Evolutionary conservation across 1,140 invertebrate species (phyloP).

Genomic region (Drosophila carrolli): DNA sequence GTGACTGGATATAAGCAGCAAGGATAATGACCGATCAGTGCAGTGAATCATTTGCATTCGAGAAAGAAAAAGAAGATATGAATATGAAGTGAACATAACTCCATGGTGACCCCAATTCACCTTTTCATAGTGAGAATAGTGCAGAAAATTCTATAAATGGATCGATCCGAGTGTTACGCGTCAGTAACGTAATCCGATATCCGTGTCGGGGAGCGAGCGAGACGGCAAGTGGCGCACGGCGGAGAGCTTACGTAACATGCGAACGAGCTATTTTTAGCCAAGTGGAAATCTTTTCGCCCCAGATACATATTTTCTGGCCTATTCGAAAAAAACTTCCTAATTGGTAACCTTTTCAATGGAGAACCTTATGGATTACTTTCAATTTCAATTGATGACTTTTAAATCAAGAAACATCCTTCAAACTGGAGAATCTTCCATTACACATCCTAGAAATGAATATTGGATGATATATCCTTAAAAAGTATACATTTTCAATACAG

Average conservation of each 20-base stretch:
- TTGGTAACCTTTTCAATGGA: constrained; percentile 2
- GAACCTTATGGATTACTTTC: not conserved
- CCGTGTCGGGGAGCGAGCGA: constrained; percentile 31
- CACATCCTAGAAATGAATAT: not conserved
- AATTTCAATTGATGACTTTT: not conserved
- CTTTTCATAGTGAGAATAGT: constrained; percentile 26
- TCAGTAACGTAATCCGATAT: constrained; percentile 69
- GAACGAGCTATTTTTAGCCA: constrained; percentile 35
- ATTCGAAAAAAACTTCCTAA: not conserved
- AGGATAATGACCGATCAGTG: constrained; percentile 54
- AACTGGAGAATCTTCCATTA: not conserved
- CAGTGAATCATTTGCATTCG: constrained; percentile 57
- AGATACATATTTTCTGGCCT: constrained; percentile 33
- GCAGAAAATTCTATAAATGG: constrained; percentile 65
- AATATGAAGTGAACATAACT: constrained; percentile 43
- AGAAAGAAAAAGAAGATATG: constrained; percentile 22
- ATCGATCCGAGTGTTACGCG: constrained; percentile 53
- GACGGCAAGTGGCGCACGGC: constrained; percentile 40
- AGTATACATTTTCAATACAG: not conserved
- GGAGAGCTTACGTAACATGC: constrained; percentile 61
- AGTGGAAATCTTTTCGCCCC: constrained; percentile 42
- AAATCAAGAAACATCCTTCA: not conserved
- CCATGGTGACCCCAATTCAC: constrained; percentile 35
- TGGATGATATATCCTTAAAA: not conserved
- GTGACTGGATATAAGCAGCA: constrained; percentile 41